Base-by-base conservation (phyloP, 1,140 invertebrate genomes). In the Formica exsecta region DNA sequence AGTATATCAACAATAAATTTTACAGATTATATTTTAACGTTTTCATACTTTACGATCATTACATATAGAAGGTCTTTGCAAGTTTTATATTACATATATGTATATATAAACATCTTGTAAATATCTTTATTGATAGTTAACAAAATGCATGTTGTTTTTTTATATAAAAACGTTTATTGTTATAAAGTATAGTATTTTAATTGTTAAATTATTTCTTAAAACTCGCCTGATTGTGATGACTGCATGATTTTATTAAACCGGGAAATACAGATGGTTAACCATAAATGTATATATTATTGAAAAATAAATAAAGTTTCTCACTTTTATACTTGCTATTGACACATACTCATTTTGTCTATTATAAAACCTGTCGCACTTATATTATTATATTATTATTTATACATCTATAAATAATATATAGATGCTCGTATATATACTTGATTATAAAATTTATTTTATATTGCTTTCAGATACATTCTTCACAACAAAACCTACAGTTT, bases 261-360 rank as follows among this genome's bases (percentile, higher is more conserved):
- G 65, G 65, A 86, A 64, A 73, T 38, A 71, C 41, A 57, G 57
- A 75, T 65, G 32, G 6, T n/a, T 44, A 81, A 61, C 16, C 19
- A 75, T 74, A 41, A 44, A 89, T 90, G 89, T 90, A 90, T 81
- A 81, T 81, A 81, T 77, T 81, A 36, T 85, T 90, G 22, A 88
- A 86, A 29, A 90, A 90, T 90, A 90, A 90, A 90, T 90, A 90
- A 90, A 90, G 44, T 66, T 90, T 83, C 51, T 68, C 38, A 86
- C 4, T 90, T 90, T 90, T 87, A 11, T 86, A 90, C 66, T 73
- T 65, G 59, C 44, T 36, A 51, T 87, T 80, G 38, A 25, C 48
- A 73, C 38, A 29, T 11, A 77, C n/a, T 70, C 32, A 61, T 44
- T 61, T 25, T 57, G 74, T 85, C 13, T 64, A 59, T 86, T 36